Conservation (phyloP, 1,140 invertebrate genomes). For the Drosophila albomicans region DNA sequence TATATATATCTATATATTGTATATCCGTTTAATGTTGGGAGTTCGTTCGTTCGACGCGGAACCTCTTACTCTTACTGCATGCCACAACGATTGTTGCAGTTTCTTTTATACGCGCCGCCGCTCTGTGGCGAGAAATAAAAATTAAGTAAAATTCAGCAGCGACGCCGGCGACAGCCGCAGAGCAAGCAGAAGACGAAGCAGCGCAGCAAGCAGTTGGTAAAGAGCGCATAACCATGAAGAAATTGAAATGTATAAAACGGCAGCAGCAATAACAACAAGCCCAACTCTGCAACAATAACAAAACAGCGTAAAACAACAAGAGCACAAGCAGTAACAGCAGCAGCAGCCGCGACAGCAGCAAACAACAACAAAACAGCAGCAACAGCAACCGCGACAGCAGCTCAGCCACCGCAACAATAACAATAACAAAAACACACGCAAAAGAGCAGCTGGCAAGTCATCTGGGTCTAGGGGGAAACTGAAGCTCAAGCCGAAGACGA, state of each 20-base stretch:
- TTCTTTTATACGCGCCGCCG: conserved; percentile 83
- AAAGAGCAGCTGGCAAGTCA: conserved; percentile 64
- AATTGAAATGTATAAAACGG: conserved; percentile 75
- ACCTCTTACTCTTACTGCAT: conserved; percentile 81
- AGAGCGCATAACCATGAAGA: conserved; percentile 80
- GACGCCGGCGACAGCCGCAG: conserved; percentile 19
- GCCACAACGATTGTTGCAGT: conserved; percentile 79
- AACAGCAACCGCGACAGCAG: conserved; percentile 24
- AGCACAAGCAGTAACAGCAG: conserved; percentile 21
- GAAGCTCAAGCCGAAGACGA: conserved; percentile 37
- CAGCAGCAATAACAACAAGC: conserved; percentile 47
- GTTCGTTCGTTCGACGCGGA: conserved; percentile 72
- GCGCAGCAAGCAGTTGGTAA: conserved; percentile 59
- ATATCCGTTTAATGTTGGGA: conserved; percentile 57
- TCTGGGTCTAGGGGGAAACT: conserved; percentile 54
- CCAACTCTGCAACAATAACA: conserved; percentile 22
- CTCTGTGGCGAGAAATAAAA: conserved; percentile 77
- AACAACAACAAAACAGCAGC: conserved; percentile 20
- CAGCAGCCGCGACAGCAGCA: conserved; percentile 11
- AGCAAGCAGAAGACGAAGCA: conserved; percentile 1
- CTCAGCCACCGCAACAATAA: conserved; percentile 26
- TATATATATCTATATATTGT: conserved; percentile 22
- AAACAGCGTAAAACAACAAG: conserved; percentile 8
- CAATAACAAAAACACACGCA: conserved; percentile 16
- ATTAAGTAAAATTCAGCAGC: conserved; percentile 71